Conservation (phyloP, 2,797 vertebrate genomes). For the Allochrocebus solatus region DNA sequence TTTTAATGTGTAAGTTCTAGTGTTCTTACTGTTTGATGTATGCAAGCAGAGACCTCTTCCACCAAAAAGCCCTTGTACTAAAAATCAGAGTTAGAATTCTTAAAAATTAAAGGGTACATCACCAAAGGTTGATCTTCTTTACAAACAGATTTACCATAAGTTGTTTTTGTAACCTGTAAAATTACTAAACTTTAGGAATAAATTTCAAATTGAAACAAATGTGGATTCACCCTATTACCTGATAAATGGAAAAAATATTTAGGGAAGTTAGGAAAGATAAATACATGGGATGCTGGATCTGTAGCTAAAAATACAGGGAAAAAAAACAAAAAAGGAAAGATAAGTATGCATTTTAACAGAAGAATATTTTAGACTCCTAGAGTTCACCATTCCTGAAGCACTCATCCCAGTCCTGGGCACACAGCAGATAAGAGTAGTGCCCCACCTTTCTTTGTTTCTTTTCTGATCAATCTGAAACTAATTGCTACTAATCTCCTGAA, state of each 20-base stretch:
- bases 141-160: slow-evolving; percentile 12
- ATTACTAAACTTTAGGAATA: neutral
- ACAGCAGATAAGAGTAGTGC: neutral
- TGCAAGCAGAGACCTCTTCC: neutral
- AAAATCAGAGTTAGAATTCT: slow-evolving; percentile 12
- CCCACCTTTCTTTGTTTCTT: neutral
- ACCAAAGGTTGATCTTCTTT: neutral
- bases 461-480: neutral
- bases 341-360: neutral
- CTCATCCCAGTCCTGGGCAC: neutral
- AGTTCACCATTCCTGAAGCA: neutral
- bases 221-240: neutral
- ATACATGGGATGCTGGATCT: neutral
- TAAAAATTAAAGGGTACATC: slow-evolving; percentile 19
- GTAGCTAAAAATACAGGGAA: neutral
- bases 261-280: neutral
- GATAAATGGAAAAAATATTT: neutral
- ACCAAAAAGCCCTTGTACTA: neutral
- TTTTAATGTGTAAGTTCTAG: neutral
- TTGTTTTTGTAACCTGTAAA: neutral
- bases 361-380: neutral
- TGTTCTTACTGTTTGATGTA: neutral
- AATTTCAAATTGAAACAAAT: neutral
- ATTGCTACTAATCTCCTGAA: neutral
- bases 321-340: neutral